Evolutionary conservation across 2,113 vertebrate species (phyloP).

Genomic region (Tursiops truncatus): DNA sequence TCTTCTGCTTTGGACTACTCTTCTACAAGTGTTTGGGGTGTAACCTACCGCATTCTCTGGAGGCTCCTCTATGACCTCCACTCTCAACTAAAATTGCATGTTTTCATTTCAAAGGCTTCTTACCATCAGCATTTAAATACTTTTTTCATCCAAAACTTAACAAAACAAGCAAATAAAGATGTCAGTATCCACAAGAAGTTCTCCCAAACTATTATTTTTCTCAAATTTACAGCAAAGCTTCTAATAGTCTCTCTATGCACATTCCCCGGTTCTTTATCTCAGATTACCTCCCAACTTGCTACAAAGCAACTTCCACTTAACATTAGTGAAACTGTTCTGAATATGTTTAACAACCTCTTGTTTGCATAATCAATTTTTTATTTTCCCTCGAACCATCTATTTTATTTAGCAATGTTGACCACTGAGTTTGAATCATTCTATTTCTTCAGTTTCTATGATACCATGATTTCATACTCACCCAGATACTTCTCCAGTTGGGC

Average conservation of each 20-base stretch:
- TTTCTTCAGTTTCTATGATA: neutral
- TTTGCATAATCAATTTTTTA: neutral
- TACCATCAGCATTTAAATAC: neutral
- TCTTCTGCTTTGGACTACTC: neutral
- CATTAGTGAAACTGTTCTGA: neutral
- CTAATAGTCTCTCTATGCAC: neutral
- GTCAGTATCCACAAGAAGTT: neutral
- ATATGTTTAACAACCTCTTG: neutral
- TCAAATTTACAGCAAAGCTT: neutral
- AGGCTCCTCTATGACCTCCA: neutral
- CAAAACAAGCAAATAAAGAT: neutral
- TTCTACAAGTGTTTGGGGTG: neutral
- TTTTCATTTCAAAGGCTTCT: neutral
- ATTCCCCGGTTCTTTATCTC: neutral
- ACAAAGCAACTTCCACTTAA: neutral
- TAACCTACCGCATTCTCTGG: rapidly evolving
- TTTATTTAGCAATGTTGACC: neutral
- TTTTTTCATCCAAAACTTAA: neutral
- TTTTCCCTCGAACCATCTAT: neutral
- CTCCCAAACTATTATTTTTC: neutral
- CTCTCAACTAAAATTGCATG: rapidly evolving
- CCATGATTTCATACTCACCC: neutral
- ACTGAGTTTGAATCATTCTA: neutral
- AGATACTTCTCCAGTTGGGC: neutral
- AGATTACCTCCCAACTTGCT: neutral